phyloP scores from a whole-genome alignment of 2,888 invertebrate genomes.

The Ophion ellenae region DNA sequence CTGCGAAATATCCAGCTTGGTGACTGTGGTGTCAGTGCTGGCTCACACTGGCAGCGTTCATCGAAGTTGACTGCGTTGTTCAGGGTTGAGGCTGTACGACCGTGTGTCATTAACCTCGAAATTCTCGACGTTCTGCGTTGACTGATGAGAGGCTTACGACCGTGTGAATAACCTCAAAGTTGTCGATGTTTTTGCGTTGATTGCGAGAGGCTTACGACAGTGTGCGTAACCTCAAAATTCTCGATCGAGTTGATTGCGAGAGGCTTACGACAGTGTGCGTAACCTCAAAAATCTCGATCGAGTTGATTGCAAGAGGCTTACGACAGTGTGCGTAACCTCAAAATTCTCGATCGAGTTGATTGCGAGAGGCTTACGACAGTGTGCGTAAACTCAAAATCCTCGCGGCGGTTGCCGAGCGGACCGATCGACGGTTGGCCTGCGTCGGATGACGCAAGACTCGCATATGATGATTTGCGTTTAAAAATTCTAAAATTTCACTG shows the following conservation, averaged over 20 bases:
- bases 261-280: too few species aligned
- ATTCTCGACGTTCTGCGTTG: slow-evolving; percentile 8
- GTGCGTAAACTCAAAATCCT: slow-evolving; percentile 5
- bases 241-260: too few species aligned
- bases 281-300: too few species aligned
- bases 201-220: slow-evolving; percentile 2
- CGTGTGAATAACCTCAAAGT: neutral
- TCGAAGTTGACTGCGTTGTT: slow-evolving; percentile 5
- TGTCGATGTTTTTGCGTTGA: neutral
- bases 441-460: neutral
- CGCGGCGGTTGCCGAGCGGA: slow-evolving; percentile 12
- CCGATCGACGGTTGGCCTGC: slow-evolving; percentile 6
- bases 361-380: slow-evolving; percentile 12
- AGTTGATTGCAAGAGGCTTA: too few species aligned
- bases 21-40: slow-evolving; percentile 10
- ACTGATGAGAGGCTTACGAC: slow-evolving; percentile 9
- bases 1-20: slow-evolving; percentile 11
- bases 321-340: too few species aligned
- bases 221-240: too few species aligned
- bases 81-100: slow-evolving; percentile 10
- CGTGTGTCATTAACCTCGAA: slow-evolving; percentile 15
- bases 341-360: neutral
- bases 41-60: neutral
- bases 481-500: neutral
- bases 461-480: too few species aligned